These are phyloP conservation scores for Cheilosia vulpina DNA, from an alignment of 2,888 invertebrate genomes.

Conservation along the genomic window DNA sequence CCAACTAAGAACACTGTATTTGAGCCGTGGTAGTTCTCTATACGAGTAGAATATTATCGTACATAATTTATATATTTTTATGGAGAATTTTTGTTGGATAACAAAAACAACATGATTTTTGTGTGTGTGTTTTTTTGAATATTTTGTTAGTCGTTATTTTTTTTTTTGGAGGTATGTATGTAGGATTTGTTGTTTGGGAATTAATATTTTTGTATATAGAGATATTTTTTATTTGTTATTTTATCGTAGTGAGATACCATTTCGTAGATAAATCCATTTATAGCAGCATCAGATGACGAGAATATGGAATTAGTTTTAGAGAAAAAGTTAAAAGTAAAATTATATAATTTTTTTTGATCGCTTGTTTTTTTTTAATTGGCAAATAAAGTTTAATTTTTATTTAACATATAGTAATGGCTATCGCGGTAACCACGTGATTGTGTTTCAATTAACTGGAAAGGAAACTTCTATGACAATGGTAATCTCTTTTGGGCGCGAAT, in stretches of 20 bases:
- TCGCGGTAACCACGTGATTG: constrained; percentile 11
- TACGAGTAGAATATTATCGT: constrained; percentile 81
- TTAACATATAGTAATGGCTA: constrained; percentile 38
- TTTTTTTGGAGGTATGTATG: constrained; percentile 18
- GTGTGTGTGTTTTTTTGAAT: neutral
- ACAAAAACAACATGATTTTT: constrained; percentile 20
- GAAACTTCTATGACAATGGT: constrained; percentile 83
- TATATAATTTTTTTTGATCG: constrained; percentile 27
- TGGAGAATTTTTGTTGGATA: constrained; percentile 16
- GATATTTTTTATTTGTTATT: constrained; percentile 21
- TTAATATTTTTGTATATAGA: constrained; percentile 34
- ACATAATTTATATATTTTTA: constrained; percentile 41
- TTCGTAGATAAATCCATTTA: constrained; percentile 59
- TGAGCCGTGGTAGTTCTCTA: constrained; percentile 98
- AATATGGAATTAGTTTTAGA: constrained; percentile 68
- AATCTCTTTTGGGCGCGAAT: constrained; percentile 77
- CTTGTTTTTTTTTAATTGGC: constrained; percentile 29
- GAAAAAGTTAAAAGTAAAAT: constrained; percentile 59
- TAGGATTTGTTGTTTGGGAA: constrained; percentile 33
- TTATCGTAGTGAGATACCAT: constrained; percentile 61
- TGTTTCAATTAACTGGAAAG: constrained; percentile 46
- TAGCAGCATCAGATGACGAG: constrained; percentile 66
- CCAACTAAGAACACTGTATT: constrained; percentile 98
- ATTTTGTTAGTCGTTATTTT: neutral
- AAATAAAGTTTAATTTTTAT: constrained; percentile 67